phyloP scores from a whole-genome alignment of 2,797 vertebrate genomes.

The Distichodus sexfasciatus region DNA sequence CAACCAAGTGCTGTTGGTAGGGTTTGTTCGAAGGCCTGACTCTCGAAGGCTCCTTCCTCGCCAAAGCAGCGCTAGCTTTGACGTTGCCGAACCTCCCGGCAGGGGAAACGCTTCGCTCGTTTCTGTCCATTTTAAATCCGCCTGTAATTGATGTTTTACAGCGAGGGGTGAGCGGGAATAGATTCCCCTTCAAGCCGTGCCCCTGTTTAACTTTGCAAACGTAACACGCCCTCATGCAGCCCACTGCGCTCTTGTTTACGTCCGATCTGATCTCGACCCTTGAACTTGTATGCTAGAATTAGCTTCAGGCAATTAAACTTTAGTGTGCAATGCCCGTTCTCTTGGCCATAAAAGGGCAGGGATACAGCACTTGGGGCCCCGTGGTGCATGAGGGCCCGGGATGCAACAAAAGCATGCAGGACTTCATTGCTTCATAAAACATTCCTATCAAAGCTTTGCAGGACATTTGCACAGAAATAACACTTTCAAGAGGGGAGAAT shows the following conservation, averaged over 20 bases:
- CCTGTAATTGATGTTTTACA: conserved; percentile 6
- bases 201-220: conserved; percentile 4
- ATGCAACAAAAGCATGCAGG: neutral
- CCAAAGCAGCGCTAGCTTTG: neutral
- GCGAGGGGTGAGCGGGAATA: neutral
- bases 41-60: neutral
- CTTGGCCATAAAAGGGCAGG: conserved; percentile 14
- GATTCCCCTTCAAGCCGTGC: neutral
- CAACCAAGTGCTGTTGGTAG: neutral
- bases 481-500: conserved; percentile 21
- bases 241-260: conserved; percentile 3
- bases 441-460: conserved; percentile 32
- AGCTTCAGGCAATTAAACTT: conserved; percentile 21
- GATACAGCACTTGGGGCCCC: neutral
- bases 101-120: neutral
- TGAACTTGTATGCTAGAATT: conserved; percentile 12
- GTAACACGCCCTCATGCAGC: neutral
- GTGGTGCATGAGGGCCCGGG: neutral
- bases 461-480: conserved; percentile 29
- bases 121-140: neutral
- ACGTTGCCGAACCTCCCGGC: neutral
- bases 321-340: conserved; percentile 11
- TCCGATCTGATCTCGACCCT: conserved; percentile 6
- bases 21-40: neutral
- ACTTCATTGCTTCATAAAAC: conserved; percentile 28